Conservation (phyloP, 2,113 vertebrate species). For the Scopus umbretta region DNA sequence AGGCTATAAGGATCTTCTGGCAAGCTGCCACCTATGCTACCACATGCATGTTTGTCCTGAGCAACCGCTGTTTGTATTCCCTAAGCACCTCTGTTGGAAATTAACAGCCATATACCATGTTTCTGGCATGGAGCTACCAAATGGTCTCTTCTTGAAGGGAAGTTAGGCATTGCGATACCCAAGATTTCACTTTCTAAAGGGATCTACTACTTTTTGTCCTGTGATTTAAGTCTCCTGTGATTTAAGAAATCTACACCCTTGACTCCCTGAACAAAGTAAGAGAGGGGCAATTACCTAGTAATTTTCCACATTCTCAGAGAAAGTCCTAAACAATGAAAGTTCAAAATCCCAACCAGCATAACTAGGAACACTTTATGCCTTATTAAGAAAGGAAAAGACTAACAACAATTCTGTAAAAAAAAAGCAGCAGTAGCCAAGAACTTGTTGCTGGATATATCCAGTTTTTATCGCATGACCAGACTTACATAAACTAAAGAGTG, state of each 20-base stretch:
- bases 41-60: background rate
- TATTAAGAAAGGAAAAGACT: background rate
- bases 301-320: slow-evolving; percentile 1
- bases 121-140: background rate
- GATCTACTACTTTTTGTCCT: background rate
- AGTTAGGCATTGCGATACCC: background rate
- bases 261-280: background rate
- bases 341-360: background rate
- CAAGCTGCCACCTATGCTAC: background rate
- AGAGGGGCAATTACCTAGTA: background rate
- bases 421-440: background rate
- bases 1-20: background rate
- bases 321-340: slow-evolving; percentile 13
- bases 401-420: background rate
- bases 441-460: background rate
- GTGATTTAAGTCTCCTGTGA: background rate
- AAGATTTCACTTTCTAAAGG: background rate
- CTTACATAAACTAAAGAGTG: background rate
- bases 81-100: background rate
- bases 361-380: slow-evolving; percentile 14
- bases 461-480: background rate
- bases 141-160: background rate
- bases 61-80: background rate
- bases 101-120: background rate
- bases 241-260: background rate